A percentile compares a stretch with the other conserved stretches of the same genome.
Evolutionary conservation across 2,797 vertebrate species (phyloP).

Genomic region (Pseudomugil tenellus): DNA sequence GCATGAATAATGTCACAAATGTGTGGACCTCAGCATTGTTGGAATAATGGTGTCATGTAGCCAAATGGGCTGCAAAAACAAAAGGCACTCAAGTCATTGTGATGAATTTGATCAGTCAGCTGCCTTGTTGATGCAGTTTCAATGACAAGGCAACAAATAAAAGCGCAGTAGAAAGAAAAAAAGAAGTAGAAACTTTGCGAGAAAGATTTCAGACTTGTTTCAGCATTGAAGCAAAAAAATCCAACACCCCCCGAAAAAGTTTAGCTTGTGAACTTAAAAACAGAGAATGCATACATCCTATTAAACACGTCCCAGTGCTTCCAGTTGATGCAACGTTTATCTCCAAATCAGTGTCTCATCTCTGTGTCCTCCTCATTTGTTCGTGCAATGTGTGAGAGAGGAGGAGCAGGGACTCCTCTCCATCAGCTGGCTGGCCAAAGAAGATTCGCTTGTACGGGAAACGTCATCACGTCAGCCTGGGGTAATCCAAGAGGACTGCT

Average conservation of each 20-base stretch:
- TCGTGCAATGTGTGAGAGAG: slow-evolving; percentile 39
- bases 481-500: slow-evolving; percentile 76
- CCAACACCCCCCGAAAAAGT: slow-evolving; percentile 17
- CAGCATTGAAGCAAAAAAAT: slow-evolving; percentile 24
- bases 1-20: slow-evolving; percentile 47
- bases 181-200: slow-evolving; percentile 32
- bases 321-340: slow-evolving; percentile 37
- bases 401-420: slow-evolving; percentile 75
- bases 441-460: slow-evolving; percentile 68
- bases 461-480: slow-evolving; percentile 77
- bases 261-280: slow-evolving; percentile 41
- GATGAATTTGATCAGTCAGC: slow-evolving; percentile 49
- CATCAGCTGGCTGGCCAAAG: slow-evolving; percentile 77
- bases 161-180: neutral
- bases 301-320: slow-evolving; percentile 39
- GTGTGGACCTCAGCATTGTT: slow-evolving; percentile 41
- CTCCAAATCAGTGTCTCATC: slow-evolving; percentile 59
- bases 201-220: slow-evolving; percentile 28
- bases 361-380: slow-evolving; percentile 53
- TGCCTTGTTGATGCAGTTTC: slow-evolving; percentile 43
- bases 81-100: slow-evolving; percentile 81
- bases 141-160: slow-evolving; percentile 52
- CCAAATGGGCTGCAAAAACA: slow-evolving; percentile 52
- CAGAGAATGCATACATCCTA: slow-evolving; percentile 14
- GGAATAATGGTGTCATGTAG: slow-evolving; percentile 32